Base-by-base conservation (phyloP, 2,113 vertebrate genomes). In the Beaufortia kweichowensis region DNA sequence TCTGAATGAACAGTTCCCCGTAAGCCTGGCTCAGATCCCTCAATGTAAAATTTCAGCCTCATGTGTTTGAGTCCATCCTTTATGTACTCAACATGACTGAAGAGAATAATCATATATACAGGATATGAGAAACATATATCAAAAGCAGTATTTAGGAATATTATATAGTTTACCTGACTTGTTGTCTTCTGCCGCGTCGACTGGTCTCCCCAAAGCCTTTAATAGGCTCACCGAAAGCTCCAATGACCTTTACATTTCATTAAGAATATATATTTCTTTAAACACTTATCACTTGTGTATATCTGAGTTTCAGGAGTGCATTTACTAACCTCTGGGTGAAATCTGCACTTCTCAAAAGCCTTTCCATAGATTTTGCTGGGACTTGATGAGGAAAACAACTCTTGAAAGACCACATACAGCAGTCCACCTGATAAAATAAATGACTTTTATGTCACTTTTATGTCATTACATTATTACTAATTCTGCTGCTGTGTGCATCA, bases 41-140 rank as follows among this genome's bases (percentile, higher is more conserved):
- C 90, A 15, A 99, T 97, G 87, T 98, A 97, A 91, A 99, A 99
- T 84, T 94, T 96, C 50, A 99, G 88, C 43, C 93, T 92, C 89
- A 95, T 93, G 21, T 93, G 87, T 78, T 94, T 97, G 80, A 93
- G 76, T 61, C 94, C 95, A 0, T 97, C 92, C 88, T 95, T 98
- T 33, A 90, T 1, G 23, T 94, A 98, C 68, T 96, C 94, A 24
- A 88, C 5, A 63, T 96, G 95, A 84, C 97, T 99, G 80, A 8
- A 3, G 75, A 69, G 71, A 85, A 84, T 83, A 77, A 10, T 79
- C 29, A 59, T 11, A 43, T 3, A 46, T 21, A 31, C 21, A 24
- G 7, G 9, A 6, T 17, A 5, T 26, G 33, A 29, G 6, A 11
- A 5, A 7, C n/a, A 26, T 70, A 3, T 71, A 35, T 41, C 50